Conservation (phyloP, 1,140 invertebrate genomes). For the Ceratina japonica region DNA sequence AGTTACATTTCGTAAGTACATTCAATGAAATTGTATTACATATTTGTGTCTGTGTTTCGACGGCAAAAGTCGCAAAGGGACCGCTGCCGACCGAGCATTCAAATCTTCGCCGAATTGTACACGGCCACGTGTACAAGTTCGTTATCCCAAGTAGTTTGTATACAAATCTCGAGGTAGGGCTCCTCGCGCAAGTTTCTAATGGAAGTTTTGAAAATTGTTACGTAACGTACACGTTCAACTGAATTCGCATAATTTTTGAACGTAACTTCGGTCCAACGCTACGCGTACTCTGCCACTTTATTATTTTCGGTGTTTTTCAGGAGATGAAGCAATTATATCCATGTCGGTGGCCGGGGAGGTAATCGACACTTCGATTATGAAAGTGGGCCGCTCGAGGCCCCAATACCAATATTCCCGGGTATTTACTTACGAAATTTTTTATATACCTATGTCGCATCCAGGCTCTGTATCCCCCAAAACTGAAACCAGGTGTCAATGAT, state of each 20-base stretch:
- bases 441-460: not conserved
- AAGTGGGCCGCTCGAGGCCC: slow-evolving; percentile 76
- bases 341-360: slow-evolving; percentile 78
- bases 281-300: not conserved
- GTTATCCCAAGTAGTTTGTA: slow-evolving; percentile 15
- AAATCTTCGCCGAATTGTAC: not conserved
- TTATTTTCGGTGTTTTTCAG: slow-evolving; percentile 58
- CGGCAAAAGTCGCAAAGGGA: slow-evolving; percentile 14
- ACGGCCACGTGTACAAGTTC: not conserved
- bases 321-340: slow-evolving; percentile 78
- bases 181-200: not conserved
- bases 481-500: not conserved
- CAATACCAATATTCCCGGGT: slow-evolving; percentile 77
- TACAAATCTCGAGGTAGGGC: not conserved
- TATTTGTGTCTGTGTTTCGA: slow-evolving; percentile 55
- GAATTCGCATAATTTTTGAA: too few relatives aligned
- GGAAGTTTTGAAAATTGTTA: too few relatives aligned
- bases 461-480: not conserved
- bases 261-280: too few relatives aligned
- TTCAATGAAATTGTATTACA: not conserved
- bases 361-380: slow-evolving; percentile 77
- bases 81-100: not conserved
- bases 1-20: slow-evolving; percentile 70
- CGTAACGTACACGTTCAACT: too few relatives aligned
- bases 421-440: slow-evolving; percentile 8